These are phyloP conservation scores for Trichonephila clavata DNA, from an alignment of 1,140 invertebrate genomes.

Conservation along the genomic window DNA sequence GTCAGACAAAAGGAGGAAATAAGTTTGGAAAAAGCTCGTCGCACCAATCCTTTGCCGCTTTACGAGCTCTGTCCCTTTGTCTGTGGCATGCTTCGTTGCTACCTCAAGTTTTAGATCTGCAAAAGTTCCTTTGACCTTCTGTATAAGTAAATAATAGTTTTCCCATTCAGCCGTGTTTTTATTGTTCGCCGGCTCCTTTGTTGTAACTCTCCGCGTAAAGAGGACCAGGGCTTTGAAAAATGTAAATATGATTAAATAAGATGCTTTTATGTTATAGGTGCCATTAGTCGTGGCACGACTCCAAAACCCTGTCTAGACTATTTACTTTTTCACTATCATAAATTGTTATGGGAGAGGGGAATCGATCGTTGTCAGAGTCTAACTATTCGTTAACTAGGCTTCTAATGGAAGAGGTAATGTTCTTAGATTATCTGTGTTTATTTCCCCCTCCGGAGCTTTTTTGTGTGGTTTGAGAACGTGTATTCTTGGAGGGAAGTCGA, in stretches of 20 bases:
- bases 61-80: background rate
- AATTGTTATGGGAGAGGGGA: background rate
- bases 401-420: background rate
- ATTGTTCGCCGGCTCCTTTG: background rate
- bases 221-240: background rate
- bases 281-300: background rate
- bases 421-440: background rate
- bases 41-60: background rate
- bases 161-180: background rate
- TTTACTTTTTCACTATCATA: background rate
- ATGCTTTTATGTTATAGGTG: background rate
- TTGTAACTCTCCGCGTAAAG: background rate
- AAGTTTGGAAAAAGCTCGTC: background rate
- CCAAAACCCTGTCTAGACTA: background rate
- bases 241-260: slow-evolving; percentile 15
- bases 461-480: background rate
- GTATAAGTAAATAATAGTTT: background rate
- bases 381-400: slow-evolving; percentile 11
- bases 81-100: background rate
- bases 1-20: slow-evolving; percentile 1
- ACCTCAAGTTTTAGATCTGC: background rate
- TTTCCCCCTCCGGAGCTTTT: background rate
- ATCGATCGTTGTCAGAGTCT: slow-evolving; percentile 22
- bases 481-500: too few species aligned
- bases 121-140: slow-evolving; percentile 3